Evolutionary conservation across 2,113 vertebrate genomes (phyloP).

Genomic region (Dermatemys mawii): DNA sequence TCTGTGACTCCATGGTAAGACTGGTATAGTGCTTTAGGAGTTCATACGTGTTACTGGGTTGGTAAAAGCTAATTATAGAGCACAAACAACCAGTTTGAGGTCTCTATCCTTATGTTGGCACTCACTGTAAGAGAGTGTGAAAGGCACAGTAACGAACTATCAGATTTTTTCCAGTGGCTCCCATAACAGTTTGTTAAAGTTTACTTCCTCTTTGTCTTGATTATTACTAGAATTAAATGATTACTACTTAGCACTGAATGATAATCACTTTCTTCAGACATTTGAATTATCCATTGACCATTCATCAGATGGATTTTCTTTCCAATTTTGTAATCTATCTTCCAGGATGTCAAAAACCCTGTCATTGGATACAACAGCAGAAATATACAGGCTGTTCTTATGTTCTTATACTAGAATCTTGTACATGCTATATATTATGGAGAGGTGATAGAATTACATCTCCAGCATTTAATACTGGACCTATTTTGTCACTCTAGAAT

Average conservation of each 20-base stretch:
- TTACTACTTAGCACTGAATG: background rate
- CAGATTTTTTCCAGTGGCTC: background rate
- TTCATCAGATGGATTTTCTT: background rate
- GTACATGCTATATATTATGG: background rate
- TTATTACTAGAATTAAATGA: accelerated
- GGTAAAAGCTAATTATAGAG: background rate
- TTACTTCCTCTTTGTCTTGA: background rate
- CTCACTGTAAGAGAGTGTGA: background rate
- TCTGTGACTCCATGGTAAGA: background rate
- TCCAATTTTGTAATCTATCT: background rate
- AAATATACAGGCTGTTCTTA: background rate
- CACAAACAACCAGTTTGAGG: background rate
- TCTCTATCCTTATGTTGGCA: too few relatives aligned
- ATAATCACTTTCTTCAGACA: background rate
- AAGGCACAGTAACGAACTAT: background rate
- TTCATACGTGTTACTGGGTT: background rate
- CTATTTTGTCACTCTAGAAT: background rate
- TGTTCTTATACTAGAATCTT: background rate
- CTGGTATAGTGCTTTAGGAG: background rate
- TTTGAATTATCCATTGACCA: background rate
- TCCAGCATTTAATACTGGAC: background rate
- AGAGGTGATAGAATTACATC: background rate
- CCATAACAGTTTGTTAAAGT: background rate
- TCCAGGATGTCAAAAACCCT: background rate
- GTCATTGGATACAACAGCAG: background rate